Percentiles rank a stretch among this genome's conserved stretches.
Evolutionary conservation across 2,888 invertebrate species (phyloP).

Genomic region (Cabera pusaria): DNA sequence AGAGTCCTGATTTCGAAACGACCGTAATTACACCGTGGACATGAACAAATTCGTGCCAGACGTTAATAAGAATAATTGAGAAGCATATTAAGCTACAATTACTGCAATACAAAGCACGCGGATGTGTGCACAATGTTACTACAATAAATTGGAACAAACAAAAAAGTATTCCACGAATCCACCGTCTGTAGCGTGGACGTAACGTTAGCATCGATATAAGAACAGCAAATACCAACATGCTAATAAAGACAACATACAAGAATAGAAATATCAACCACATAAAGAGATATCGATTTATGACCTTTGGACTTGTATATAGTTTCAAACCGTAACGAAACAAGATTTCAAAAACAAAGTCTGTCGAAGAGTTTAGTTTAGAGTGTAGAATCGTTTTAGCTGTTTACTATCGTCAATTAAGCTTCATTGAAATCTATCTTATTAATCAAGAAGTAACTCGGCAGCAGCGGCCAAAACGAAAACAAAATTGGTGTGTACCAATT

Average conservation of each 20-base stretch:
- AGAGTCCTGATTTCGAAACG: conserved; percentile 22
- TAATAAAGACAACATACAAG: conserved; percentile 12
- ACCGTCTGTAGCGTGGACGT: conserved; percentile 24
- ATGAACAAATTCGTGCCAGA: conserved; percentile 22
- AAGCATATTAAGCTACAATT: conserved; percentile 31
- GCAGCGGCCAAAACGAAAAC: conserved; percentile 43
- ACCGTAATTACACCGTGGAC: conserved; percentile 14
- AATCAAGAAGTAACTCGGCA: conserved; percentile 39
- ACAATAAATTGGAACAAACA: conserved; percentile 40
- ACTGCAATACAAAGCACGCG: conserved; percentile 35
- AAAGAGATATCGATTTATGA: not conserved
- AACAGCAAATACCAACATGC: conserved; percentile 25
- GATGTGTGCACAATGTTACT: conserved; percentile 35
- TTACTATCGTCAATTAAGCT: conserved; percentile 49
- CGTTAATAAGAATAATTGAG: conserved; percentile 26
- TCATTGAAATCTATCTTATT: conserved; percentile 45
- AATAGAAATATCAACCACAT: no score
- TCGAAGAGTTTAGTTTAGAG: conserved; percentile 3
- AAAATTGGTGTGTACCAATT: conserved; percentile 15
- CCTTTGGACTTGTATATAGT: not conserved
- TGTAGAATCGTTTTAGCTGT: conserved; percentile 27
- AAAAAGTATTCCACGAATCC: conserved; percentile 38
- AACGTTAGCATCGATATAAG: conserved; percentile 35
- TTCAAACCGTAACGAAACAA: conserved; percentile 5
- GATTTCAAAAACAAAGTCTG: conserved; percentile 10